Base-by-base conservation (phyloP, 2,113 vertebrate genomes). In the Aphyosemion australe region DNA sequence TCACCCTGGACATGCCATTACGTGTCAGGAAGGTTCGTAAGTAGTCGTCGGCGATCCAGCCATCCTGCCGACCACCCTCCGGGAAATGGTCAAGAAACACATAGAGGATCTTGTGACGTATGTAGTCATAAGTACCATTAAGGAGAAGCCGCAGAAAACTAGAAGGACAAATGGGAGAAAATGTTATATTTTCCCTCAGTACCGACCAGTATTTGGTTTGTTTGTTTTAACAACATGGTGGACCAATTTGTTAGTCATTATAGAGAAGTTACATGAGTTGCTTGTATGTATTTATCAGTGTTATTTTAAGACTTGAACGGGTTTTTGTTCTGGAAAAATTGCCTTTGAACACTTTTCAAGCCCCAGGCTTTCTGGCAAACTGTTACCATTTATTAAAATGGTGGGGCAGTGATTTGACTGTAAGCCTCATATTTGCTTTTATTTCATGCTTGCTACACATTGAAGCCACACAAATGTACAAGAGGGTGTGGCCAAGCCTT, bases 51-150 rank as follows among this genome's bases (percentile, higher is more conserved):
- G 96, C 96, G 11, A 99, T 98, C 97, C 97, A 99, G 68, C 97
- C 97, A 0, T 99, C 96, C 91, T 98, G 96, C 43, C 96, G 94
- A 2, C 97, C 97, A 0, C 97, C 97, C 0, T 90, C 94, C 0
- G 97, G 97, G 41, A 99, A 99, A 87, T 99, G 97, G 91, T 99
- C 92, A 65, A 99, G 93, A 87, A 97, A 99, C 78, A 99, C 95
- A 0, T 98, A 99, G 42, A 99, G 93, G 78, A 99, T 91, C 89
- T 99, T 98, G 88, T 95, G 94, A 13, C 94, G 95, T 64, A 98
- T 88, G 87, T 98, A 98, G 88, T 97, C 92, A 0, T 95, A 98
- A 0, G 95, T 96, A 31, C 97, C 96, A 0, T 99, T 98, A 78
- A 94, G 93, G 42, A 99, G 92, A 83, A 94, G 93, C 76, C 92